phyloP scores from a whole-genome alignment of 2,113 vertebrate species.

The Cacatua alba region DNA sequence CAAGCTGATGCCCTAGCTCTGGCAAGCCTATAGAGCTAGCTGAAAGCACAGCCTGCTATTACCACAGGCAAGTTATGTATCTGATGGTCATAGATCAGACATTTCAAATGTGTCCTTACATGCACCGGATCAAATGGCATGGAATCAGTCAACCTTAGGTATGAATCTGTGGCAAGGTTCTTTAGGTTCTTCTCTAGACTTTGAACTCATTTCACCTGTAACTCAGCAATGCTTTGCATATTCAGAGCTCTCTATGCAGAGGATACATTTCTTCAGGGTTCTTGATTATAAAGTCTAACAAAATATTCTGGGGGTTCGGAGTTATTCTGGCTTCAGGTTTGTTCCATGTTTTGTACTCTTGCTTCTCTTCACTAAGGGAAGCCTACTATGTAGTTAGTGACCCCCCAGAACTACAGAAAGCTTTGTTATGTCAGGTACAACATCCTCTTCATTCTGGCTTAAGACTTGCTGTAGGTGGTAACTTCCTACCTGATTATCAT shows the following conservation, averaged over 20 bases:
- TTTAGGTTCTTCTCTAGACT: background rate
- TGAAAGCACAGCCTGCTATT: background rate
- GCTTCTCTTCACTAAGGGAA: background rate
- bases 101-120: background rate
- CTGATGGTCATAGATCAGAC: background rate
- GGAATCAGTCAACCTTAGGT: background rate
- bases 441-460: background rate
- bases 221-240: background rate
- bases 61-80: too few relatives aligned
- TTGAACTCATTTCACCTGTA: background rate
- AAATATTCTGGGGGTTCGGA: fast-evolving
- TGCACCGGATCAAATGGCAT: fast-evolving
- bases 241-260: background rate
- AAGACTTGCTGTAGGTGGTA: background rate
- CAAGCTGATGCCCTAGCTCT: background rate
- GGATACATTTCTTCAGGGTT: background rate
- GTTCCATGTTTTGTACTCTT: background rate
- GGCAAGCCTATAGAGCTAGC: background rate
- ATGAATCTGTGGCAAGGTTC: background rate
- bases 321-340: background rate
- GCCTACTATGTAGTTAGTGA: background rate
- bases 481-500: background rate
- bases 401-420: background rate
- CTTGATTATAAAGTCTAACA: background rate
- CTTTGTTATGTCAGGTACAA: background rate